Evolutionary conservation across 2,888 invertebrate genomes (phyloP).

Genomic region (Drosophila suboccidentalis): DNA sequence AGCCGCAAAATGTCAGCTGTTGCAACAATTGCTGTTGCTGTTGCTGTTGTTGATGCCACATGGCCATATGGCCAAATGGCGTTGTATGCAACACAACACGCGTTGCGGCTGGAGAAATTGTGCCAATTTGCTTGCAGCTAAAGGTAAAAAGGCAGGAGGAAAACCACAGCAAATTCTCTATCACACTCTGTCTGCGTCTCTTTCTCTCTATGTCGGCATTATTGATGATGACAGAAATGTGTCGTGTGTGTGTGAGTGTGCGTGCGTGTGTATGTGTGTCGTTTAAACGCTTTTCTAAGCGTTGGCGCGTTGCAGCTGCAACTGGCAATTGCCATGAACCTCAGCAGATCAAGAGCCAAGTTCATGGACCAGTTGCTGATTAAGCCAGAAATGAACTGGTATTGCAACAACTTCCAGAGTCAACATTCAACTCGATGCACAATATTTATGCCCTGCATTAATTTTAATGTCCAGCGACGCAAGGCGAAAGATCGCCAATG

Average conservation of each 20-base stretch:
- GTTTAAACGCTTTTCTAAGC: slow-evolving; percentile 52
- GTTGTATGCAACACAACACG: slow-evolving; percentile 71
- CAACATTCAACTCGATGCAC: slow-evolving; percentile 43
- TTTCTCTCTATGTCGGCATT: slow-evolving; percentile 70
- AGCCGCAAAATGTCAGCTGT: slow-evolving; percentile 62
- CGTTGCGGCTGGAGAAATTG: slow-evolving; percentile 71
- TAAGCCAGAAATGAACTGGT: slow-evolving; percentile 56
- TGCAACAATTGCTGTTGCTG: slow-evolving; percentile 44
- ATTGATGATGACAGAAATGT: slow-evolving; percentile 83
- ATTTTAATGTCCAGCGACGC: slow-evolving; percentile 59
- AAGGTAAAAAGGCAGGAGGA: slow-evolving; percentile 43
- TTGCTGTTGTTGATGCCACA: slow-evolving; percentile 20
- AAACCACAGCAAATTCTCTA: slow-evolving; percentile 39
- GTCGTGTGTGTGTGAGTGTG: slow-evolving; percentile 56
- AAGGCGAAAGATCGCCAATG: slow-evolving; percentile 53
- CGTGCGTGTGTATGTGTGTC: slow-evolving; percentile 26
- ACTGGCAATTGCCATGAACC: slow-evolving; percentile 64
- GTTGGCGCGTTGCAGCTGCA: slow-evolving; percentile 43
- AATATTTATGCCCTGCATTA: slow-evolving; percentile 78
- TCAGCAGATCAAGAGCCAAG: slow-evolving; percentile 46
- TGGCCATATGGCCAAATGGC: slow-evolving; percentile 51
- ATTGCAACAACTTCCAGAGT: slow-evolving; percentile 17
- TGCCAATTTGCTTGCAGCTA: slow-evolving; percentile 74
- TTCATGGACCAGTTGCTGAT: slow-evolving; percentile 65
- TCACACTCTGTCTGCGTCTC: slow-evolving; percentile 24